Conservation (phyloP, 2,797 vertebrate genomes). For the Nannoperca obscura region DNA sequence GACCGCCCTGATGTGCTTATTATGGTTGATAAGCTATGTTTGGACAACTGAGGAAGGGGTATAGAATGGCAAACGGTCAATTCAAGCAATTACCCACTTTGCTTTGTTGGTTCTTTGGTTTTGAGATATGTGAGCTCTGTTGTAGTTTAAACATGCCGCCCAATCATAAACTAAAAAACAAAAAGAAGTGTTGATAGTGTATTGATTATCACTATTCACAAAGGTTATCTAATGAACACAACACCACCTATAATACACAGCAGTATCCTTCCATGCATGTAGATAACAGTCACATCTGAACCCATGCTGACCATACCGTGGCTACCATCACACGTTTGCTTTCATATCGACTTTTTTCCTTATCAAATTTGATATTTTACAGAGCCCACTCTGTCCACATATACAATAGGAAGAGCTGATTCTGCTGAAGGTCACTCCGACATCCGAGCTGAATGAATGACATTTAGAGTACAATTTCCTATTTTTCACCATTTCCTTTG, state of each 20-base stretch:
- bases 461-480: conserved; percentile 89
- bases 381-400: conserved; percentile 81
- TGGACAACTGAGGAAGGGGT: background rate
- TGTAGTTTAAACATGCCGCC: background rate
- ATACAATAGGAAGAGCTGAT: conserved; percentile 87
- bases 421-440: conserved; percentile 91
- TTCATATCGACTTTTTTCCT: conserved; percentile 81
- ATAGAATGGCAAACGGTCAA: background rate
- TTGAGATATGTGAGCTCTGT: background rate
- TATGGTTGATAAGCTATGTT: background rate
- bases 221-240: conserved; percentile 39
- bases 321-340: conserved; percentile 58
- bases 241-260: conserved; percentile 18
- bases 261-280: conserved; percentile 15
- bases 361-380: conserved; percentile 89
- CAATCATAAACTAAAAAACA: background rate
- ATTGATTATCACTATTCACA: conserved; percentile 1
- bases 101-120: background rate
- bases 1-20: background rate
- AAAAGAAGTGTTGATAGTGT: background rate
- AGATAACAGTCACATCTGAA: conserved; percentile 47
- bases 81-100: background rate
- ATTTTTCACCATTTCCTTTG: conserved; percentile 84
- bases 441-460: conserved; percentile 89
- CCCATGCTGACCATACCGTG: conserved; percentile 32